Percentiles rank a stretch among this genome's conserved stretches.
These are phyloP conservation scores for Amiota mariae DNA, from an alignment of 2,888 invertebrate genomes.

Conservation along the genomic window DNA sequence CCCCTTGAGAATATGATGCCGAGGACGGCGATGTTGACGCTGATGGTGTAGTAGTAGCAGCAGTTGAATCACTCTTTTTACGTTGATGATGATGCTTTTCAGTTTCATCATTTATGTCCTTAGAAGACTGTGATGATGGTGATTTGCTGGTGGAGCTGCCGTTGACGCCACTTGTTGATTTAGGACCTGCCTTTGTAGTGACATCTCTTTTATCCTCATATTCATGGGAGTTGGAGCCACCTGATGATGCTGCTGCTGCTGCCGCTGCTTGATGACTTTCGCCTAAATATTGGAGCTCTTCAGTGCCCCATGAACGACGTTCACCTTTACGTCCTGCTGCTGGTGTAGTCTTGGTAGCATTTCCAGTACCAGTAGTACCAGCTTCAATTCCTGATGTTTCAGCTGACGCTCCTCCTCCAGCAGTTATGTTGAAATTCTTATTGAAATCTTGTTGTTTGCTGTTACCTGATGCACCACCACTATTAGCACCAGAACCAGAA, in stretches of 20 bases:
- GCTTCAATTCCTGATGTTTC: constrained; percentile 12
- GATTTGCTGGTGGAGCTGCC: constrained; percentile 22
- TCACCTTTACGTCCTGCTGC: constrained; percentile 69
- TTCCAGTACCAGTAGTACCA: neutral
- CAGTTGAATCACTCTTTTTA: constrained; percentile 46
- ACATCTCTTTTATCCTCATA: constrained; percentile 20
- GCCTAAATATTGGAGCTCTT: constrained; percentile 75
- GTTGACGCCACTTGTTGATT: constrained; percentile 26
- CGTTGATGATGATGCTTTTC: constrained; percentile 31
- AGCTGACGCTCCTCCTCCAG: constrained; percentile 36
- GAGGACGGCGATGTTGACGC: neutral
- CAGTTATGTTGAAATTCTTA: constrained; percentile 57
- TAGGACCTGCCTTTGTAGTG: constrained; percentile 34
- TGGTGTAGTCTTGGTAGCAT: constrained; percentile 32
- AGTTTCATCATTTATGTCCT: constrained; percentile 9
- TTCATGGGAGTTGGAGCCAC: too few relatives aligned
- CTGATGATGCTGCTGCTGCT: neutral
- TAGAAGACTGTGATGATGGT: too few relatives aligned
- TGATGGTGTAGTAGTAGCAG: neutral
- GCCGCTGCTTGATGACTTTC: constrained; percentile 50
- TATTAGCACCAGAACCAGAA: constrained; percentile 33
- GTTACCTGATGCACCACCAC: constrained; percentile 43
- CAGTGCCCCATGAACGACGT: constrained; percentile 81
- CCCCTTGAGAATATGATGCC: neutral
- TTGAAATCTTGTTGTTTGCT: constrained; percentile 62